A percentile compares a stretch with the other conserved stretches of the same genome.
Evolutionary conservation across 1,140 invertebrate genomes (phyloP).

Genomic region (Cydia splendana): DNA sequence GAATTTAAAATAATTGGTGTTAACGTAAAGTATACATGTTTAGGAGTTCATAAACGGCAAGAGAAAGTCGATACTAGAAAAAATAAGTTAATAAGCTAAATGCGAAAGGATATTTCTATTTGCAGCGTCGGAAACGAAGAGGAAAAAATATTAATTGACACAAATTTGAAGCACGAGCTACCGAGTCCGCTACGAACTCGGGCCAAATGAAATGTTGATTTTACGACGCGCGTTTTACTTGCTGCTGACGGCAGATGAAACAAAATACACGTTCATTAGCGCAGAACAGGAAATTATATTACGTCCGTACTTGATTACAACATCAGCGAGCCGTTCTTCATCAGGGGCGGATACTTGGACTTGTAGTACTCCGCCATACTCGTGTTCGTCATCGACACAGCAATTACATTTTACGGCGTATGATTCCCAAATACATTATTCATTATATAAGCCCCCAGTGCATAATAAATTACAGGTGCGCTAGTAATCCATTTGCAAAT

Average conservation of each 20-base stretch:
- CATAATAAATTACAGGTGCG: conserved; percentile 23
- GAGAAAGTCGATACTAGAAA: conserved; percentile 14
- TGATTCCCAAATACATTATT: conserved; percentile 27
- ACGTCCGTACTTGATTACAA: conserved; percentile 65
- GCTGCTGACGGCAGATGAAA: conserved; percentile 61
- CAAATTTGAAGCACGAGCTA: conserved; percentile 56
- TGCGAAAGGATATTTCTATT: conserved; percentile 44
- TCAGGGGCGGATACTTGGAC: background rate
- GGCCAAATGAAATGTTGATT: conserved; percentile 70
- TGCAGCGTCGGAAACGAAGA: conserved; percentile 44
- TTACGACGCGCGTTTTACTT: conserved; percentile 58
- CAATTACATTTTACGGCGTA: conserved; percentile 30
- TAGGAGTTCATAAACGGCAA: background rate
- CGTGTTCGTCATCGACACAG: conserved; percentile 1
- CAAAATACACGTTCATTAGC: conserved; percentile 74
- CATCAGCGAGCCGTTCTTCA: conserved; percentile 48
- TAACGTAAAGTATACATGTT: conserved; percentile 14
- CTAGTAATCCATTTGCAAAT: conserved; percentile 4
- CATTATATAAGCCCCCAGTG: conserved; percentile 13
- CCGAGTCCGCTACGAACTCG: conserved; percentile 41
- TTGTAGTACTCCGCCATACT: conserved; percentile 5
- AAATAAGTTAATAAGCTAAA: conserved; percentile 34
- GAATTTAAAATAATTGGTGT: background rate
- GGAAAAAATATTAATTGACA: conserved; percentile 58
- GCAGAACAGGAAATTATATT: conserved; percentile 66